Base-by-base conservation (phyloP, 2,113 vertebrate species). In the Apteryx owenii region DNA sequence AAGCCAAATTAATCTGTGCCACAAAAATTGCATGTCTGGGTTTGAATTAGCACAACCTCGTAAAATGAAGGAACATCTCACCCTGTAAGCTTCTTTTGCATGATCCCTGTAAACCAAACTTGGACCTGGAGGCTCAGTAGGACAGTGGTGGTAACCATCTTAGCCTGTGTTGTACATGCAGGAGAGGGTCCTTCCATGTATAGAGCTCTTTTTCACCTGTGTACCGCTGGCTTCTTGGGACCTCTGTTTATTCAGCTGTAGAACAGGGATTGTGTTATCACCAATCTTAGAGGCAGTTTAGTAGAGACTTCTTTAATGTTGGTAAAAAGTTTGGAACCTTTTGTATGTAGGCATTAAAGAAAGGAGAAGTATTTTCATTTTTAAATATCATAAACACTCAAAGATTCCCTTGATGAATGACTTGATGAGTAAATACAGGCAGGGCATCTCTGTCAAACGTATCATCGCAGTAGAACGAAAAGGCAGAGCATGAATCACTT, bases 381-480 rank as follows among this genome's bases (percentile, higher is more conserved):
- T 80, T 48, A 83, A 89, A 73, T 80, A 36, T 77, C n/a, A 6
- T 25, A 77, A 70, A 79, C 71, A 78, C 58, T 71, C 92, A 36
- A 85, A 94, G 84, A 93, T 94, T 72, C 95, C 93, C 93, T 93
- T 95, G 94, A 94, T 90, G 96, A 94, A 91, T 93, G 94, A 78
- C 46, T 81, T 51, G 89, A 31, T 96, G 89, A 89, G 72, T 91
- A 95, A 90, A 93, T 91, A 88, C 93, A 94, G 76, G 71, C 93
- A 83, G 78, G 69, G 72, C 85, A 90, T 79, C 89, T 93, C 94
- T 94, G 93, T 96, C 93, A 88, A 90, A 91, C 29, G 0, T 89
- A 89, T 94, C 89, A 93, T n/a, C 75, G 80, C 72, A 38, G 31
- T 8, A 81, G 82, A 96, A 70, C 2, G 13, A 85, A 94, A 95